A percentile compares a stretch with the other conserved stretches of the same genome.
phyloP scores from a whole-genome alignment of 1,140 invertebrate genomes.

The Drosophila azteca region DNA sequence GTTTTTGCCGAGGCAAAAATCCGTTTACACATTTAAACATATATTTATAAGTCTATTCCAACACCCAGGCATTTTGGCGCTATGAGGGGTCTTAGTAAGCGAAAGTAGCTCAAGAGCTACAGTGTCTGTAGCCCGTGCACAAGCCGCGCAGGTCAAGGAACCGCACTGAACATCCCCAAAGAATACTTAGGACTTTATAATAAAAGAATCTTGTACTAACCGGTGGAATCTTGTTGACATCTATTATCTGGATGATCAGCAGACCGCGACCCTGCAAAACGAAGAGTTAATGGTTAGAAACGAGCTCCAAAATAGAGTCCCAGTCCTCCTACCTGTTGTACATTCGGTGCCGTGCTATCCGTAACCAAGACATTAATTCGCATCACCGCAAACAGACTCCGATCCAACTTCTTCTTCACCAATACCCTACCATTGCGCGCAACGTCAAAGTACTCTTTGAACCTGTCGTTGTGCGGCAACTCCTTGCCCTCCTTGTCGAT shows the following conservation, averaged over 20 bases:
- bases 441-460: constrained; percentile 90
- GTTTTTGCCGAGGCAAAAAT: no score
- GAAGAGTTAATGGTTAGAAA: neutral
- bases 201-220: constrained; percentile 43
- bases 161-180: no score
- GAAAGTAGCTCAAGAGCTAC: no score
- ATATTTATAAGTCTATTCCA: no score
- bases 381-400: constrained; percentile 82
- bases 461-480: constrained; percentile 86
- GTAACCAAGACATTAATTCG: constrained; percentile 90
- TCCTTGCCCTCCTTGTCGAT: constrained; percentile 92
- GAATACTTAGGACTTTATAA: no score
- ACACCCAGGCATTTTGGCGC: no score
- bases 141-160: no score
- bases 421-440: constrained; percentile 89
- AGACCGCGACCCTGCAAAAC: constrained; percentile 86
- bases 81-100: no score
- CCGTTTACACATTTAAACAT: no score
- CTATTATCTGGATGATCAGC: constrained; percentile 93
- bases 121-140: no score
- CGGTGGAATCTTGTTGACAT: constrained; percentile 89
- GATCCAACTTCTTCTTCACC: constrained; percentile 84
- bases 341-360: constrained; percentile 90
- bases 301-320: no score
- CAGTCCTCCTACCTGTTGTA: constrained; percentile 86